Conservation (phyloP, 2,888 invertebrate species). For the Rhopalosiphum nymphaeae region DNA sequence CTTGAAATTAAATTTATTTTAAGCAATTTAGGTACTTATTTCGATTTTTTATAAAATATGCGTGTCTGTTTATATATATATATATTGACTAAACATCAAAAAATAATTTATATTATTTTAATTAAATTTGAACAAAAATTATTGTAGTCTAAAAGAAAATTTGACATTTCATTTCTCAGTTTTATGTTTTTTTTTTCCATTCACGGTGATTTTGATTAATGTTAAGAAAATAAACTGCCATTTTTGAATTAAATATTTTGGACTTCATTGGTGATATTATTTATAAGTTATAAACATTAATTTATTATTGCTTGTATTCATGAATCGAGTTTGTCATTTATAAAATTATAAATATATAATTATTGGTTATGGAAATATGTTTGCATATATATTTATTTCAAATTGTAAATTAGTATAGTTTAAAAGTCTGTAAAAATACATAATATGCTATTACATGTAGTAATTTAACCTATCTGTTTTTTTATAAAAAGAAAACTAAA, state of each 20-base stretch:
- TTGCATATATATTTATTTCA: background rate
- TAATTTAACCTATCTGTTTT: background rate
- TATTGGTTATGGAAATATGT: background rate
- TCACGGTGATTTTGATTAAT: background rate
- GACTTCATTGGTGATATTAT: background rate
- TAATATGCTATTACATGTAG: background rate
- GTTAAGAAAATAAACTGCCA: background rate
- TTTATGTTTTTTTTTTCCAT: background rate
- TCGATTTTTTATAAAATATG: background rate
- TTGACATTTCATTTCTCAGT: background rate
- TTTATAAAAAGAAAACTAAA: background rate
- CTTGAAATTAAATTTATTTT: background rate
- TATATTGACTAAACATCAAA: background rate
- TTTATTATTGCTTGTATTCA: background rate
- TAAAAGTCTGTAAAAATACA: background rate
- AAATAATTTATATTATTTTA: background rate
- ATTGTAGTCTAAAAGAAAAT: background rate
- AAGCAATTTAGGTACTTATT: background rate
- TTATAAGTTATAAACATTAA: background rate
- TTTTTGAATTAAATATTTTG: background rate
- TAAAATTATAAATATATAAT: no score
- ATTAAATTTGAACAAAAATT: background rate
- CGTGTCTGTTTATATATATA: background rate
- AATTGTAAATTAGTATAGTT: background rate
- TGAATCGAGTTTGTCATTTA: no score